phyloP scores from a whole-genome alignment of 2,888 invertebrate genomes.

The Abscondita cerata region DNA sequence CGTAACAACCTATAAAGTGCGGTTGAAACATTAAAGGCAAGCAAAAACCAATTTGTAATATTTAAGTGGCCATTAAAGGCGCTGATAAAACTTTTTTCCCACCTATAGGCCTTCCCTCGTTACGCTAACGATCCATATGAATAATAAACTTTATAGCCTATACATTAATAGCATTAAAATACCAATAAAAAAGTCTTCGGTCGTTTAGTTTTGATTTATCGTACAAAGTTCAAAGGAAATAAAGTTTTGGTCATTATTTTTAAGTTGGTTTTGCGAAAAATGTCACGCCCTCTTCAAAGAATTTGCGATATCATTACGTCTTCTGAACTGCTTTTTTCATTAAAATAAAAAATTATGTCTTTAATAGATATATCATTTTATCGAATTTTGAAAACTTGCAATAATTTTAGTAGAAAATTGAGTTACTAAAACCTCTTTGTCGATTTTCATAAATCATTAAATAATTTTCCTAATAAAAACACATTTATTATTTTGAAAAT shows the following conservation, averaged over 20 bases:
- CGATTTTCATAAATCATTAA: too few species aligned
- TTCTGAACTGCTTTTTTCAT: background rate
- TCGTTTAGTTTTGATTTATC: slow-evolving; percentile 19
- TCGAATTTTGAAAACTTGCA: too few species aligned
- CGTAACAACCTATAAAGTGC: background rate
- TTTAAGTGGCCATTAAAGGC: slow-evolving; percentile 30
- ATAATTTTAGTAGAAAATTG: too few species aligned
- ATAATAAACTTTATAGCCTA: slow-evolving; percentile 32
- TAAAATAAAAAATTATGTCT: too few species aligned
- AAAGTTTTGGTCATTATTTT: slow-evolving; percentile 14
- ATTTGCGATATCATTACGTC: slow-evolving; percentile 1
- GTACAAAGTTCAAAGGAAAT: slow-evolving; percentile 3
- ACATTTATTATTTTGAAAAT: too few species aligned
- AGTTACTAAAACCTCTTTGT: too few species aligned
- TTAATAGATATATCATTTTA: too few species aligned
- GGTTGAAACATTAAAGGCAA: background rate
- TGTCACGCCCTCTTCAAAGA: slow-evolving; percentile 3
- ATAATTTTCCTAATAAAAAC: too few species aligned
- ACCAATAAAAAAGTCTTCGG: slow-evolving; percentile 24
- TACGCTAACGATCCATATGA: slow-evolving; percentile 31
- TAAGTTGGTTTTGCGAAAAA: background rate
- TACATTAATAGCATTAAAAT: slow-evolving; percentile 30
- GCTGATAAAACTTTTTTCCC: slow-evolving; percentile 23
- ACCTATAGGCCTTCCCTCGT: slow-evolving; percentile 13
- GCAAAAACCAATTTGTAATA: slow-evolving; percentile 30